A percentile compares a stretch with the other conserved stretches of the same genome.
phyloP scores from a whole-genome alignment of 2,888 invertebrate species.

The Barypeithes pellucidus region DNA sequence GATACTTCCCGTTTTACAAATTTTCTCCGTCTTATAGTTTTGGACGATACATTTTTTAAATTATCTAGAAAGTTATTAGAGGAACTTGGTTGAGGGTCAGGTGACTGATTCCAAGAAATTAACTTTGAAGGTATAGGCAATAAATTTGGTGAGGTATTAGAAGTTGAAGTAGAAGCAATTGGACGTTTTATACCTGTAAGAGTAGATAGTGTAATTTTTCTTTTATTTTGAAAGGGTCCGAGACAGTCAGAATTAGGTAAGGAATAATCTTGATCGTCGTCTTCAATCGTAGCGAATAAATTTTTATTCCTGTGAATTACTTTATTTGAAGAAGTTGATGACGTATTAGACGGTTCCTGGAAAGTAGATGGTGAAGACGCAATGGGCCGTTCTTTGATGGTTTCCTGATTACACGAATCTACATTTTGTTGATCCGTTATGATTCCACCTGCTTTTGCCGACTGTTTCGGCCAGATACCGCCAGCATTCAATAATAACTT shows the following conservation, averaged over 20 bases:
- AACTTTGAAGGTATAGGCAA: neutral
- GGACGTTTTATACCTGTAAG: neutral
- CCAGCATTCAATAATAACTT: neutral
- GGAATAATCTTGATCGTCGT: neutral
- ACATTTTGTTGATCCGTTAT: neutral
- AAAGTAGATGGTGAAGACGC: neutral
- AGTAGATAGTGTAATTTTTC: neutral
- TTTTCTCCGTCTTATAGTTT: neutral
- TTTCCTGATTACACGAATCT: neutral
- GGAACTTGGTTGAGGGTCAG: no score
- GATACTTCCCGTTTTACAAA: neutral
- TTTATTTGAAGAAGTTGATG: slow-evolving; percentile 1
- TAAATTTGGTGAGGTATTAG: neutral
- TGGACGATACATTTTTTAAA: slow-evolving; percentile 1
- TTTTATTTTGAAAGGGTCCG: neutral
- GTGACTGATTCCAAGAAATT: no score
- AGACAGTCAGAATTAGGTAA: neutral
- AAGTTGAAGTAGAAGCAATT: neutral
- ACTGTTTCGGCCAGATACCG: neutral
- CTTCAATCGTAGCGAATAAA: neutral
- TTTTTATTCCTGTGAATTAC: neutral
- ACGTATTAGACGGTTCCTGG: neutral
- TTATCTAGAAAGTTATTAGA: neutral
- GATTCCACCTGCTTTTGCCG: neutral
- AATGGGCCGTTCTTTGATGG: neutral